Conservation (phyloP, 2,888 invertebrate genomes). For the Schizotus pectinicornis region DNA sequence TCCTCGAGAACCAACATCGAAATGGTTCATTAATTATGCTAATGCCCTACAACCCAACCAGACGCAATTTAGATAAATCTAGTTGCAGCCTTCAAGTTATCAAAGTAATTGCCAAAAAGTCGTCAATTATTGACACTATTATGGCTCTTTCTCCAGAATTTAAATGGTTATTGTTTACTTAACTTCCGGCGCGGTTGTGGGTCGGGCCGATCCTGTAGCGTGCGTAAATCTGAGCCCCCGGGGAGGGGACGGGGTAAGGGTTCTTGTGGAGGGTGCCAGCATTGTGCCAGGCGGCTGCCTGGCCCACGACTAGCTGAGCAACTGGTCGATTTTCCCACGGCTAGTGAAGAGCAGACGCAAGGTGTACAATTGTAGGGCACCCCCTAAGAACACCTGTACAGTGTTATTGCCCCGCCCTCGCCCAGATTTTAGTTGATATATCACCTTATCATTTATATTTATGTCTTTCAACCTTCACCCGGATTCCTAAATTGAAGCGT, state of each 20-base stretch:
- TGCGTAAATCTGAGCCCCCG: slow-evolving; percentile 23
- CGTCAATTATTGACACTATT: no score
- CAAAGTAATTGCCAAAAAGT: no score
- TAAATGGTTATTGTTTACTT: no score
- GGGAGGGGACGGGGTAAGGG: slow-evolving; percentile 24
- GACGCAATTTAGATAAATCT: no score
- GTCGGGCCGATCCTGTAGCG: neutral
- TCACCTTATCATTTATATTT: slow-evolving; percentile 11
- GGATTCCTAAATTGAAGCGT: slow-evolving; percentile 5
- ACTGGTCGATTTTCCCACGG: slow-evolving; percentile 45
- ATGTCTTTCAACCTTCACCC: neutral
- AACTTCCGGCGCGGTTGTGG: neutral
- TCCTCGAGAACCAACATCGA: no score
- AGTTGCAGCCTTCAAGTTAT: no score
- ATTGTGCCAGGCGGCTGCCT: slow-evolving; percentile 42
- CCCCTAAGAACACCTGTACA: slow-evolving; percentile 36
- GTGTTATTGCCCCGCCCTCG: slow-evolving; percentile 14
- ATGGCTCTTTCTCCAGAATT: no score
- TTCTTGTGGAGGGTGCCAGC: slow-evolving; percentile 37
- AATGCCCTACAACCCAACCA: no score
- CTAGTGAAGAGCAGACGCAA: slow-evolving; percentile 40
- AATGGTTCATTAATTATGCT: no score
- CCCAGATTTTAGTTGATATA: neutral
- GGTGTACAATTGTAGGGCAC: slow-evolving; percentile 38
- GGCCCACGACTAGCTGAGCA: slow-evolving; percentile 36